Conservation (phyloP, 2,797 vertebrate species). For the Denticeps clupeoides region DNA sequence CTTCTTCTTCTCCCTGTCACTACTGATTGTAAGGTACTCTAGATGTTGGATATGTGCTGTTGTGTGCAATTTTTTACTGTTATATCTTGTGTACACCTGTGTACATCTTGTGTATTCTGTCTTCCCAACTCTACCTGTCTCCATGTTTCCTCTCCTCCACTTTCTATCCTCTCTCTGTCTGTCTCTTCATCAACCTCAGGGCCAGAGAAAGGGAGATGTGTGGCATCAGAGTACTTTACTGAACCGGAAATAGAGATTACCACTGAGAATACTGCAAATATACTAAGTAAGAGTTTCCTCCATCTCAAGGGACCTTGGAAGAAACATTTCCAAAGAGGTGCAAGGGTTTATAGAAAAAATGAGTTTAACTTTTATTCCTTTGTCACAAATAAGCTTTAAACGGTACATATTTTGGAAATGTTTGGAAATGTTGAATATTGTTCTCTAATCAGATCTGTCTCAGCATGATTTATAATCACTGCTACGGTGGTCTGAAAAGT, state of each 20-base stretch:
- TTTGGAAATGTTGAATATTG: too few relatives aligned
- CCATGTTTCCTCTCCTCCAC: conserved; percentile 21
- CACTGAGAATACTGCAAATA: conserved; percentile 83
- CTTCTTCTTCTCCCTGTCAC: too few relatives aligned
- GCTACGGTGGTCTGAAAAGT: too few relatives aligned
- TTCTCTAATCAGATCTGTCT: too few relatives aligned
- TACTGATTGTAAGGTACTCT: too few relatives aligned
- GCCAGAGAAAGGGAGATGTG: conserved; percentile 64
- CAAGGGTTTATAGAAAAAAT: too few relatives aligned
- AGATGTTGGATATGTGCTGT: too few relatives aligned
- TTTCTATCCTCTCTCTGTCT: neutral
- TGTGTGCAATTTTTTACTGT: neutral
- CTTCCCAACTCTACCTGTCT: conserved; percentile 21
- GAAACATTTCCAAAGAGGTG: too few relatives aligned
- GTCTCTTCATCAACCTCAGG: conserved; percentile 30
- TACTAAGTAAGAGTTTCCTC: conserved; percentile 76
- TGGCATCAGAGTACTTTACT: conserved; percentile 77
- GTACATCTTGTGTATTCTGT: neutral
- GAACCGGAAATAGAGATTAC: conserved; percentile 79
- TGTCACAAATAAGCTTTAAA: too few relatives aligned
- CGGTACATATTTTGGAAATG: too few relatives aligned
- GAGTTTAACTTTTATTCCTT: too few relatives aligned
- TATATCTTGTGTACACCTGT: neutral
- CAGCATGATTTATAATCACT: too few relatives aligned
- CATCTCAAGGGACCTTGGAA: neutral